Evolutionary conservation across 2,113 vertebrate species (phyloP), one percentile per base, ranked within the genome.

Genomic region (Symphodus melops): DNA sequence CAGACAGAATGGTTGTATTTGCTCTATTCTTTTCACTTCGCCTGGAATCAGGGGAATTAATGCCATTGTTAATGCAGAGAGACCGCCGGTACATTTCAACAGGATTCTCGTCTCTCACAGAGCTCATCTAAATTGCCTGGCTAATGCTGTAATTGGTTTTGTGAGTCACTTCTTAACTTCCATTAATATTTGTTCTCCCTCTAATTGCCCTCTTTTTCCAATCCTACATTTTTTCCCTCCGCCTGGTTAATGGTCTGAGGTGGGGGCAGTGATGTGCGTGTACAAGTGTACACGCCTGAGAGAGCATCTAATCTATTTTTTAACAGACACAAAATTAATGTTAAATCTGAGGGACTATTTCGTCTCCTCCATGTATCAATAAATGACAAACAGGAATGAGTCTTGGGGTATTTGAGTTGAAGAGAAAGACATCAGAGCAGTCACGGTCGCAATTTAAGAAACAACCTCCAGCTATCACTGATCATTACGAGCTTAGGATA

Each of bases 71-170:
- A 92, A 90, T 88, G 86, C 86, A 77, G 59, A 79, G 89, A 94
- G 93, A 94, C 94, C 88, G 89, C 91, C 88, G 91, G 88, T 92
- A 94, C 95, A 94, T 96, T 96, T 94, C 95, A 95, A 93, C 84
- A 56, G 90, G 89, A 94, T 93, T 94, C 93, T 93, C 53, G 36
- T 59, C 78, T 82, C 68, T 80, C 60, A 79, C 94, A 87, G 93
- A 82, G 77, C 83, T 94, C 94, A 94, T 95, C 95, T 95, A 94
- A 96, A 95, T 95, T 95, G 95, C 92, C 91, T 91, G 92, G 93
- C 94, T 94, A 95, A 96, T 94, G 94, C 95, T 90, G 91, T 96
- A 95, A 95, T 96, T 94, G 92, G 94, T 94, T 93, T 95, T 94
- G 92, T 95, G 93, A 95, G 93, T 94, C 93, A 90, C 81, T 92